phyloP scores from a whole-genome alignment of 2,797 vertebrate species.

The Melanotaenia parkinsoni region DNA sequence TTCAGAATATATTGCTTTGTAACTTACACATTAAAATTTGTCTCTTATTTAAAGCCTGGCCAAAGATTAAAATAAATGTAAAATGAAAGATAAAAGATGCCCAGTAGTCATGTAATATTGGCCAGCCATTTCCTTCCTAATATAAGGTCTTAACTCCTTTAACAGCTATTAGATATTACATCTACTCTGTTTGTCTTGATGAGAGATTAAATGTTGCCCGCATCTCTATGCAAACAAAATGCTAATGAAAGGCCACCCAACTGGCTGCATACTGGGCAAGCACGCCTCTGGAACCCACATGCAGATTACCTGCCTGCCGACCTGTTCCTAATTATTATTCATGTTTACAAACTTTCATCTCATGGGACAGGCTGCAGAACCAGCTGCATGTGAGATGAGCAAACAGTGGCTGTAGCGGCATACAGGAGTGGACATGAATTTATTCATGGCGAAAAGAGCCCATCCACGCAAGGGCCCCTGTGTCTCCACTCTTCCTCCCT shows the following conservation, averaged over 20 bases:
- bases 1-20: slow-evolving; percentile 16
- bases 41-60: slow-evolving; percentile 19
- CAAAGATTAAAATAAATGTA: slow-evolving; percentile 1
- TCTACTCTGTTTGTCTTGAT: slow-evolving; percentile 70
- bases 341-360: slow-evolving; percentile 87
- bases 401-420: slow-evolving; percentile 70
- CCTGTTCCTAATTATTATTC: slow-evolving; percentile 86
- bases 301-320: slow-evolving; percentile 85
- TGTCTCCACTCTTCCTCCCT: slow-evolving; percentile 58
- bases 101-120: slow-evolving; percentile 49
- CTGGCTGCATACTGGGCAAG: slow-evolving; percentile 57
- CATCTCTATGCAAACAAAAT: slow-evolving; percentile 72
- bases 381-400: slow-evolving; percentile 80
- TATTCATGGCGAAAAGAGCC: slow-evolving; percentile 81
- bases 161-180: slow-evolving; percentile 75
- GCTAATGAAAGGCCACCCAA: slow-evolving; percentile 69
- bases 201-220: slow-evolving; percentile 72
- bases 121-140: slow-evolving; percentile 40
- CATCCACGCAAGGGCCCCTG: slow-evolving; percentile 47
- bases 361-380: slow-evolving; percentile 72
- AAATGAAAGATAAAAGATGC: slow-evolving; percentile 20
- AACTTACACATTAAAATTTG: slow-evolving; percentile 26
- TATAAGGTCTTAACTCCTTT: slow-evolving; percentile 64
- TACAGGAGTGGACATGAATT: slow-evolving; percentile 79
- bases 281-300: slow-evolving; percentile 66